Evolutionary conservation across 2,888 invertebrate genomes (phyloP), one percentile per base, ranked within the genome.

Genomic region (Diadegma fenestrale): DNA sequence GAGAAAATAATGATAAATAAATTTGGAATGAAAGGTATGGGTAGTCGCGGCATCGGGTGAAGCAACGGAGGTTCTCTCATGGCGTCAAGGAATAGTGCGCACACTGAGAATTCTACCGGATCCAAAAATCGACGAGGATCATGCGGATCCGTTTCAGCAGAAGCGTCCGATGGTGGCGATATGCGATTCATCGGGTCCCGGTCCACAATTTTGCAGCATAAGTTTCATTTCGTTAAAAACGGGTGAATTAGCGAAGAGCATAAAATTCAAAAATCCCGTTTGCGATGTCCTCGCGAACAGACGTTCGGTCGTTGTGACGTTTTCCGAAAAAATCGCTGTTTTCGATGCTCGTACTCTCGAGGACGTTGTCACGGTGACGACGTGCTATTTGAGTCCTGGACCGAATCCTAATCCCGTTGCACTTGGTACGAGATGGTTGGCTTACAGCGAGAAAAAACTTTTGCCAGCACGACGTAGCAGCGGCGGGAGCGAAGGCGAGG

Each of bases 11-110:
- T 58, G 14, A 58, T 14, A 26, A 14, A 48, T 69, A n/a, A 51
- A 64, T 51, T 19, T 41, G 61, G 43, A 0, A 19, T 4, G 30
- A 71, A 75, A 98, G 96, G 97, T 98, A 64, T 98, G 98, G 98
- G 95, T 97, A 77, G 96, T 98, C 86, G 96, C 97, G 19, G 97
- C 97, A 10, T 97, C 96, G 89, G 99, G 99, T 30, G 99, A 99
- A 93, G 99, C 99, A 1, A 97, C 97, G 85, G 99, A 99, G 94
- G 97, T 99, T 37, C 94, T 99, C 84, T 99, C 99, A 3, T 98
- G 99, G 97, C 95, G 98, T 75, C 98, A 99, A 94, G 98, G 99
- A 76, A 96, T 97, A 87, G 98, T 99, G 71, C 95, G 96, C 84
- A 95, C 96, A 79, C 95, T 99, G 88, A 96, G 97, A 93, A 95